Conservation (phyloP, 2,888 invertebrate genomes). For the Pyrrhia umbra region DNA sequence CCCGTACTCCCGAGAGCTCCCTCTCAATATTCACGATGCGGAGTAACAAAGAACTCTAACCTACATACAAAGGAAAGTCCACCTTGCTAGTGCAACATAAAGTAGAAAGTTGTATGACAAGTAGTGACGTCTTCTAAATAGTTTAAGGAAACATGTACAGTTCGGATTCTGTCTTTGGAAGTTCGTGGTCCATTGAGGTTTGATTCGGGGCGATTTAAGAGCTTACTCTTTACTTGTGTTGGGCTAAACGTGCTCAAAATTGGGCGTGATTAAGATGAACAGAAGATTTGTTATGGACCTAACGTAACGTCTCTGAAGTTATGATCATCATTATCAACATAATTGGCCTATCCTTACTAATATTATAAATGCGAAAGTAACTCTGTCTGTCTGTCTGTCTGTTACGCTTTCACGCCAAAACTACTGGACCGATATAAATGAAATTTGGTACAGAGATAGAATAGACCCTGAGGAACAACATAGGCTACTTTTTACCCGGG, state of each 20-base stretch:
- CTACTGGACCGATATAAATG: too few relatives aligned
- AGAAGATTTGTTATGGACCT: neutral
- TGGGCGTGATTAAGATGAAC: conserved; percentile 8
- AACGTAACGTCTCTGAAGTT: too few relatives aligned
- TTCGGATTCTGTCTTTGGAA: conserved; percentile 57
- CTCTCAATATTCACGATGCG: conserved; percentile 78
- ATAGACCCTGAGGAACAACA: too few relatives aligned
- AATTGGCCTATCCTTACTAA: too few relatives aligned
- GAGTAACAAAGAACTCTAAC: conserved; percentile 61
- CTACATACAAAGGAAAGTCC: conserved; percentile 16
- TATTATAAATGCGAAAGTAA: too few relatives aligned
- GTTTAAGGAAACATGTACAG: conserved; percentile 59
- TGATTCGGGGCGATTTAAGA: conserved; percentile 67
- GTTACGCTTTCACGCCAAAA: too few relatives aligned
- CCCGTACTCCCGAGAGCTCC: conserved; percentile 71
- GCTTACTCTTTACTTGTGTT: conserved; percentile 57
- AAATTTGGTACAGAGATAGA: too few relatives aligned
- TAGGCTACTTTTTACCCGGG: too few relatives aligned
- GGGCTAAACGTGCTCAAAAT: conserved; percentile 42
- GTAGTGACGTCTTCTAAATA: conserved; percentile 54
- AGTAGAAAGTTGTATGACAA: conserved; percentile 20
- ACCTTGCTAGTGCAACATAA: conserved; percentile 28
- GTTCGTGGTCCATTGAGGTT: conserved; percentile 65
- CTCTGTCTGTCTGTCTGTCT: too few relatives aligned
- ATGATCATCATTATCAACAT: too few relatives aligned